A percentile compares a stretch with the other conserved stretches of the same genome.
These are phyloP conservation scores for Anser brachyrhynchus DNA, from an alignment of 2,113 vertebrate genomes.

Conservation along the genomic window DNA sequence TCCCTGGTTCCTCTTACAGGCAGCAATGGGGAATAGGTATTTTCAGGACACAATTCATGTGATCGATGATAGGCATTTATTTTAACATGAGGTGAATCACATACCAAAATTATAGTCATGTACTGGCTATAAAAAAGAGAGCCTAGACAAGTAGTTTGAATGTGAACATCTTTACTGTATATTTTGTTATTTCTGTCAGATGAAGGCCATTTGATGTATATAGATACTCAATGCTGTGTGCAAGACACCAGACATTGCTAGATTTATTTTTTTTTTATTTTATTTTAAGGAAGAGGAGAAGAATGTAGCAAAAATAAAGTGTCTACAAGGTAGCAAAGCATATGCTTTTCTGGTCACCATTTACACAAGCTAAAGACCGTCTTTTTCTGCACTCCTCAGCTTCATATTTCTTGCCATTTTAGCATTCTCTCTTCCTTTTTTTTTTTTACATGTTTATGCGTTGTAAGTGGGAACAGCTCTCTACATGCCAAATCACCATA, in stretches of 20 bases:
- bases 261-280: background rate
- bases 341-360: background rate
- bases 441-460: background rate
- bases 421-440: background rate
- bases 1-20: background rate
- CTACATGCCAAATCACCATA: background rate
- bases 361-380: background rate
- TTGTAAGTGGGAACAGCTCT: background rate
- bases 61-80: background rate
- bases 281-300: background rate
- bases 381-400: background rate
- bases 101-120: background rate
- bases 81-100: background rate
- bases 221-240: background rate
- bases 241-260: background rate
- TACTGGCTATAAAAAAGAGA: background rate
- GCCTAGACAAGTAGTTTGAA: background rate
- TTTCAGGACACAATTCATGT: background rate
- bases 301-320: background rate
- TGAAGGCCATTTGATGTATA: background rate
- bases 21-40: background rate
- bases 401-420: background rate
- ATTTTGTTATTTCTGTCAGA: background rate
- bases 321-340: background rate
- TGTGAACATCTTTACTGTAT: background rate